phyloP scores from a whole-genome alignment of 2,797 vertebrate genomes.

The Pangasius larnaudii region DNA sequence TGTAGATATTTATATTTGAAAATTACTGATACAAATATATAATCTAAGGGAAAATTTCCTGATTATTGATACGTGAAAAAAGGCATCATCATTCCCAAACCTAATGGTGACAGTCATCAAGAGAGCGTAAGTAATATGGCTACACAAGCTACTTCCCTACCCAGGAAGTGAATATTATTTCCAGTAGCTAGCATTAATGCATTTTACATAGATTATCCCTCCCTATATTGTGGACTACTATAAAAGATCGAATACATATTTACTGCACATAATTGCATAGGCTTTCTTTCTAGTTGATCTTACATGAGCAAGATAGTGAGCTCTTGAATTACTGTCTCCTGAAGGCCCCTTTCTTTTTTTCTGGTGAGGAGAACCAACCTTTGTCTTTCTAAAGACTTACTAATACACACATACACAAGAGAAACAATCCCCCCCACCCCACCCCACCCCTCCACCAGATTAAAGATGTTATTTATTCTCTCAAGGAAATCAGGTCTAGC shows the following conservation, averaged over 20 bases:
- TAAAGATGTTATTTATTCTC: constrained; percentile 69
- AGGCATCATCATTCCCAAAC: not conserved
- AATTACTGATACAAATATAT: not conserved
- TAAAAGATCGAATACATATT: constrained; percentile 11
- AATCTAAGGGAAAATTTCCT: not conserved
- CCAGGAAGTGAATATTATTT: not conserved
- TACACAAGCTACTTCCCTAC: not conserved
- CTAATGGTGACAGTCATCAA: not conserved
- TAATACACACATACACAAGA: constrained; percentile 2
- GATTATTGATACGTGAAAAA: not conserved
- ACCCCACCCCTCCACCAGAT: constrained; percentile 53
- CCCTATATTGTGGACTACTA: not conserved
- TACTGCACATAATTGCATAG: not conserved
- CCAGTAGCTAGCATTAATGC: not conserved
- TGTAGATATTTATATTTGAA: not conserved
- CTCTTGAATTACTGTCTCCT: not conserved
- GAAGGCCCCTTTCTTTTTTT: not conserved
- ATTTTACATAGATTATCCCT: not conserved
- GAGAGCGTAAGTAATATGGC: not conserved
- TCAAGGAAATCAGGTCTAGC: constrained; percentile 67
- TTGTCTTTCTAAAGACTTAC: not conserved
- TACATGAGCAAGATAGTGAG: not conserved
- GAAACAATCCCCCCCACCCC: not conserved
- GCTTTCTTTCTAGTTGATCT: not conserved
- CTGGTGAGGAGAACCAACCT: not conserved